phyloP scores from a whole-genome alignment of 2,113 vertebrate genomes.

The Engraulis encrasicolus region DNA sequence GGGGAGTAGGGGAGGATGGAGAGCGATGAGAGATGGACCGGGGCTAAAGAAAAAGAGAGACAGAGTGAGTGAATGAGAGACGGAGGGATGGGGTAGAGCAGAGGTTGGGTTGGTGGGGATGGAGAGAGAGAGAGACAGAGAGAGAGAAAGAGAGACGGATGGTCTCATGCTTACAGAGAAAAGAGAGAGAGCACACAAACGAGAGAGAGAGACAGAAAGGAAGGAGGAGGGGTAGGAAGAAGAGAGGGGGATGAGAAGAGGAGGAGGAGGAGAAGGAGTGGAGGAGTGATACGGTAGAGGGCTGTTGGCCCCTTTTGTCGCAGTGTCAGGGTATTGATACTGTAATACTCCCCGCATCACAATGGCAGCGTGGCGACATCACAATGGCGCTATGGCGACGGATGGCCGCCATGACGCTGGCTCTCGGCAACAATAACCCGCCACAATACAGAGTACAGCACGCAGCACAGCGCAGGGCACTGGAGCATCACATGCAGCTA shows the following conservation, averaged over 20 bases:
- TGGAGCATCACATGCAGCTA: slow-evolving; percentile 69
- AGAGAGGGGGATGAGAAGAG: neutral
- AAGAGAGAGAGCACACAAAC: slow-evolving; percentile 49
- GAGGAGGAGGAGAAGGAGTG: slow-evolving; percentile 54
- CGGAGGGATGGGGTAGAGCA: no score
- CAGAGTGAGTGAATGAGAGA: no score
- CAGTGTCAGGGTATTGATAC: slow-evolving; percentile 83
- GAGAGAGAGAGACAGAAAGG: neutral
- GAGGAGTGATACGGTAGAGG: slow-evolving; percentile 77
- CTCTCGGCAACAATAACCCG: slow-evolving; percentile 78
- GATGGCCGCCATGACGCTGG: slow-evolving; percentile 75
- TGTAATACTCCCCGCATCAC: slow-evolving; percentile 77
- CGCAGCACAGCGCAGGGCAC: no score
- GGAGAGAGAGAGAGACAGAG: slow-evolving; percentile 48
- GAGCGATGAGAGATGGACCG: no score
- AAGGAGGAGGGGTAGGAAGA: neutral
- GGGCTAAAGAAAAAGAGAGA: no score
- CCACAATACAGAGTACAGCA: slow-evolving; percentile 77
- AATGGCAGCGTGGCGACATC: slow-evolving; percentile 75
- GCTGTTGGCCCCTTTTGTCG: slow-evolving; percentile 82
- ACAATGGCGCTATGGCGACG: slow-evolving; percentile 76
- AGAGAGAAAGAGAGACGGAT: slow-evolving; percentile 48
- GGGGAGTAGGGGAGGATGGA: no score
- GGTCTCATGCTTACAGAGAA: slow-evolving; percentile 45
- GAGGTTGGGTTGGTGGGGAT: no score